Evolutionary conservation across 2,113 vertebrate genomes (phyloP), one percentile per base, ranked within the genome.

Genomic region (Rhombomys opimus): DNA sequence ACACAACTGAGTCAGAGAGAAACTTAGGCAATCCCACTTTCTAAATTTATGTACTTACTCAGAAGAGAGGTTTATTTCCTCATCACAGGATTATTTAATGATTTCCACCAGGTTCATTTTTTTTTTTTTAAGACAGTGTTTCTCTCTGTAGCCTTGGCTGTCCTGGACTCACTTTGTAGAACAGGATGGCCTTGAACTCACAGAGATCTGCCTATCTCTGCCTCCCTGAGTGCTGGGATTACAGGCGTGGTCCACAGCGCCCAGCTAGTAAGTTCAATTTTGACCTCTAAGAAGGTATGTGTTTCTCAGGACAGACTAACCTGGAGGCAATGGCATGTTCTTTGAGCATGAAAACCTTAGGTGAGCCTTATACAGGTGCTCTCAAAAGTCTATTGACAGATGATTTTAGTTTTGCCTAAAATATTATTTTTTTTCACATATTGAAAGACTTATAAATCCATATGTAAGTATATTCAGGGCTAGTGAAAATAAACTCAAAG

Each of bases 351-450:
- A 1, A 59, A 14, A 7, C 61, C 4, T 82, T 70, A 59, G 13
- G 23, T 23, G 18, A 32, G 23, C 46, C 3, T 70, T 11, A 54
- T 12, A 52, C 54, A 67, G 17, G 46, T 92, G 25, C 3, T 52
- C 68, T 41, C 10, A 38, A 91, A 67, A 10, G 17, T 96, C 32
- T 54, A 0, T 12, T 32, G 59, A 85, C 38, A 68, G 27, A 52
- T 81, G 38, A 70, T 77, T 94, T 90, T 91, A 96, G 65, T 59
- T 96, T 91, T 92, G n/a, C 13, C 86, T n/a, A 25, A 89, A 90
- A 80, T 75, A 92, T 22, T 93, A 85, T 2, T 23, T 38, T 57
- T 91, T 91, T 96, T 84, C 57, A 84, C 14, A 17, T 7, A 63
- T n/a, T 25, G 57, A 63, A 63, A 91, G 30, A 57, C 23, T 82